Conservation (phyloP, 2,797 vertebrate species). For the Allobates femoralis region DNA sequence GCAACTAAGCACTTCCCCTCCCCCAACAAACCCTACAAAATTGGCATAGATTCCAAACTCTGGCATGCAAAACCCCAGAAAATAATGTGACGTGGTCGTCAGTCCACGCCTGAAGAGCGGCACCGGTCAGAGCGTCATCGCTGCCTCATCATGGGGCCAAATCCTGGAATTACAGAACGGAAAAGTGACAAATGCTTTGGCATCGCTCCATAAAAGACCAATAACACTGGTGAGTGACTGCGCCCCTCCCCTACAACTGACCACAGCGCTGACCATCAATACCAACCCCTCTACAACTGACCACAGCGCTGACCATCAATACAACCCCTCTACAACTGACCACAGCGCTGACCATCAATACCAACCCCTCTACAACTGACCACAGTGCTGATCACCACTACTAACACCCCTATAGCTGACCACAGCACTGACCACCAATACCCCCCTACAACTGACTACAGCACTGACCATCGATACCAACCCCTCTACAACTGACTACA, state of each 20-base stretch:
- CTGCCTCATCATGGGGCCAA: conserved; percentile 61
- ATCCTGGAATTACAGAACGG: conserved; percentile 67
- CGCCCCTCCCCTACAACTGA: no score
- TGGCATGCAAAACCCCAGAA: conserved; percentile 54
- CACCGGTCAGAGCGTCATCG: not conserved
- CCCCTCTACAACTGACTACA: no score
- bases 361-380: no score
- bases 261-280: not conserved
- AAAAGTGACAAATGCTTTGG: conserved; percentile 93
- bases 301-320: not conserved
- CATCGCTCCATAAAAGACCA: conserved; percentile 80
- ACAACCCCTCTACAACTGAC: not conserved
- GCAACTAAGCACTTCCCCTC: conserved; percentile 69
- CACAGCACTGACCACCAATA: no score
- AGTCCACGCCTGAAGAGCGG: conserved; percentile 48
- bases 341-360: no score
- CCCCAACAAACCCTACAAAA: conserved; percentile 74
- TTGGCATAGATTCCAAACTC: conserved; percentile 84
- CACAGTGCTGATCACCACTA: no score
- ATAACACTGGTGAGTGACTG: not conserved
- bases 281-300: no score
- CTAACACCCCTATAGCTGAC: no score
- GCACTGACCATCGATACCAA: no score
- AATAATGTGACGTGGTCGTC: conserved; percentile 18
- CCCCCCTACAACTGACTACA: no score